phyloP scores from a whole-genome alignment of 2,888 invertebrate genomes.

The Cephus rjabovi region DNA sequence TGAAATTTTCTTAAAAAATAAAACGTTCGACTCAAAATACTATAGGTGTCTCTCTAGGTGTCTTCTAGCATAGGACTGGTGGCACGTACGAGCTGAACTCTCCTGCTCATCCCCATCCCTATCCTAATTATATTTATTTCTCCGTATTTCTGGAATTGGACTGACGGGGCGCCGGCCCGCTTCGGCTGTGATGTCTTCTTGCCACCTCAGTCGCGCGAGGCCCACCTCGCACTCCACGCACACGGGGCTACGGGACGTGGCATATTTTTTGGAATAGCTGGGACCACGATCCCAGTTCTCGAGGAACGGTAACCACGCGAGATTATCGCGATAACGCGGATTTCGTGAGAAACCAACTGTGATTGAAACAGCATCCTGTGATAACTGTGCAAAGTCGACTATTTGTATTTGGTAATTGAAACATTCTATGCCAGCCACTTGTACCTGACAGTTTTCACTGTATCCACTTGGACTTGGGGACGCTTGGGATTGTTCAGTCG shows the following conservation, averaged over 20 bases:
- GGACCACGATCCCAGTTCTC: neutral
- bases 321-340: neutral
- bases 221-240: constrained; percentile 39
- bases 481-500: neutral
- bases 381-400: neutral
- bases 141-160: constrained; percentile 66
- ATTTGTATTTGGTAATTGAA: neutral
- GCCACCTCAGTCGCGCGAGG: constrained; percentile 57
- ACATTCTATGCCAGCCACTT: neutral
- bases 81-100: neutral
- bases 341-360: neutral
- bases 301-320: neutral
- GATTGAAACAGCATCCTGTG: neutral
- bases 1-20: neutral
- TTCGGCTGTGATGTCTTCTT: constrained; percentile 33
- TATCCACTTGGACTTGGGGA: neutral
- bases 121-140: constrained; percentile 64
- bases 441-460: neutral
- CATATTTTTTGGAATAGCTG: neutral
- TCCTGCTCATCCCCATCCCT: constrained; percentile 40
- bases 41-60: neutral
- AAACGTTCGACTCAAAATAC: neutral
- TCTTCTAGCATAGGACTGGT: neutral
- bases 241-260: neutral
- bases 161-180: constrained; percentile 45